Evolutionary conservation across 2,888 invertebrate genomes (phyloP).

Genomic region (Hemaris fuciformis): DNA sequence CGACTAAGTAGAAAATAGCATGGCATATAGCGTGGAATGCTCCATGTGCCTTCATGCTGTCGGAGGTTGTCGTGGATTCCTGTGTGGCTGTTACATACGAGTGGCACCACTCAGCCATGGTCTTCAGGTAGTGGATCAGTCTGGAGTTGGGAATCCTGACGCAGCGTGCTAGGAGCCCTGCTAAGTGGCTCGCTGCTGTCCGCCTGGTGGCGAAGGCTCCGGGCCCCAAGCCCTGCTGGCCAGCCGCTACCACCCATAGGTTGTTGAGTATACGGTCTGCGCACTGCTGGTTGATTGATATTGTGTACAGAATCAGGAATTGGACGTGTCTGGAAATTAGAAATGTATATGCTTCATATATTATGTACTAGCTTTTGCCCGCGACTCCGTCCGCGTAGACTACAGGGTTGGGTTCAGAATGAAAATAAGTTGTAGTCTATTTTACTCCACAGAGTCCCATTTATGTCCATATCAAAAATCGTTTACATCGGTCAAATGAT

Average conservation of each 20-base stretch:
- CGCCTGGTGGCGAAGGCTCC: slow-evolving; percentile 63
- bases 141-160: slow-evolving; percentile 65
- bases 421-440: no score
- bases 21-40: slow-evolving; percentile 97
- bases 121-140: slow-evolving; percentile 77
- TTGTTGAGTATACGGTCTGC: slow-evolving; percentile 62
- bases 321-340: slow-evolving; percentile 67
- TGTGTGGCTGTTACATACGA: slow-evolving; percentile 87
- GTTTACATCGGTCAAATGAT: no score
- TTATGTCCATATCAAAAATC: no score
- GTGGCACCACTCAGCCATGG: slow-evolving; percentile 92
- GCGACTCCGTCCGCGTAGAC: no score
- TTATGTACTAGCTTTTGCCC: no score
- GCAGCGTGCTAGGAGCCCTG: slow-evolving; percentile 70
- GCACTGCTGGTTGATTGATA: slow-evolving; percentile 73
- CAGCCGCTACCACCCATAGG: slow-evolving; percentile 68
- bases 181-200: slow-evolving; percentile 67
- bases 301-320: slow-evolving; percentile 72
- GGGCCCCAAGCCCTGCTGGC: slow-evolving; percentile 58
- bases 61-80: slow-evolving; percentile 65
- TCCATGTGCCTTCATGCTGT: slow-evolving; percentile 85
- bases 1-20: slow-evolving; percentile 94
- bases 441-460: no score
- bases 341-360: background rate
- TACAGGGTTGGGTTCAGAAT: no score